Evolutionary conservation across 2,888 invertebrate species (phyloP).

Genomic region (Eulithis testata): DNA sequence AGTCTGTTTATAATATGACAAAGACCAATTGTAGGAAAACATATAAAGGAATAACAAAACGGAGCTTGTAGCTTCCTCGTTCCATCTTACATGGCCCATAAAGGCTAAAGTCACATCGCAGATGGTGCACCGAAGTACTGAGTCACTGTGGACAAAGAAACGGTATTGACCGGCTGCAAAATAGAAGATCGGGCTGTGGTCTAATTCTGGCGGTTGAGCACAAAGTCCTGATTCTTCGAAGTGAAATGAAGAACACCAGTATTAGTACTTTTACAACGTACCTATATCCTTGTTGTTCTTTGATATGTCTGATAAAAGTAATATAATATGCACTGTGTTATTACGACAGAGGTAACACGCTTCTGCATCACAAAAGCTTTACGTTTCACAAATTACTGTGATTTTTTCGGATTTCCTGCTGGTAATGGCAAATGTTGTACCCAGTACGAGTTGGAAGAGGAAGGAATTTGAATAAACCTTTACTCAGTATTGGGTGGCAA

Average conservation of each 20-base stretch:
- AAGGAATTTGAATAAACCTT: too few relatives aligned
- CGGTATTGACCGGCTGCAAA: slow-evolving; percentile 60
- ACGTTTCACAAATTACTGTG: too few relatives aligned
- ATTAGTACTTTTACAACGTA: slow-evolving; percentile 3
- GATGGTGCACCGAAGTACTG: slow-evolving; percentile 42
- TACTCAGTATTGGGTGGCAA: too few relatives aligned
- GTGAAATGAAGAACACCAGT: slow-evolving; percentile 27
- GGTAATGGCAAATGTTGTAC: too few relatives aligned
- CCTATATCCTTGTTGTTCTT: slow-evolving; percentile 8
- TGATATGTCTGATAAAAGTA: slow-evolving; percentile 8
- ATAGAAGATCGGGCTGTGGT: slow-evolving; percentile 56
- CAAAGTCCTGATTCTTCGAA: slow-evolving; percentile 27
- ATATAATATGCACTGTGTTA: neutral
- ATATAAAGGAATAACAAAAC: slow-evolving; percentile 54
- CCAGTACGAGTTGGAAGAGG: too few relatives aligned
- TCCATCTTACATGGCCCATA: slow-evolving; percentile 56
- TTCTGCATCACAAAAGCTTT: neutral
- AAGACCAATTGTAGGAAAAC: slow-evolving; percentile 57
- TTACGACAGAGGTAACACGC: neutral
- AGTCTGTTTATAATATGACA: slow-evolving; percentile 50
- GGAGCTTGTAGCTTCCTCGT: slow-evolving; percentile 61
- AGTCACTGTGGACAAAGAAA: slow-evolving; percentile 60
- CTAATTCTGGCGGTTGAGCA: slow-evolving; percentile 45
- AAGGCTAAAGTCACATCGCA: slow-evolving; percentile 48
- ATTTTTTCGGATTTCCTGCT: too few relatives aligned